These are phyloP conservation scores for Melanerpes formicivorus DNA, from an alignment of 2,113 vertebrate species.

Conservation along the genomic window DNA sequence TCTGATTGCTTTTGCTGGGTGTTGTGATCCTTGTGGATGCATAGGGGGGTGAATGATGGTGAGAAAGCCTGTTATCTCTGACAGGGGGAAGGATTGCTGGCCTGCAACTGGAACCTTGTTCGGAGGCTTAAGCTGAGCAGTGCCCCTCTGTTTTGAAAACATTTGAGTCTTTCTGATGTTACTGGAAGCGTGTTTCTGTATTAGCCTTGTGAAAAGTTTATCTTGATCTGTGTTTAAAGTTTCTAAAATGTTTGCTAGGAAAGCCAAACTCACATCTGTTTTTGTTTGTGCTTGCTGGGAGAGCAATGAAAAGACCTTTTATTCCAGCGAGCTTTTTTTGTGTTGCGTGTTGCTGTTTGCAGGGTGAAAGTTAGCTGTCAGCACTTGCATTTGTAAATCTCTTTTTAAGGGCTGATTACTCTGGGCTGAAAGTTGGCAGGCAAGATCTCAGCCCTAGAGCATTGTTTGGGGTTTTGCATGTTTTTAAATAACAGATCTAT, in stretches of 20 bases:
- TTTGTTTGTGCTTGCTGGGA: constrained; percentile 60
- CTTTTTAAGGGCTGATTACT: constrained; percentile 67
- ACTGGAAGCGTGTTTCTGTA: not conserved
- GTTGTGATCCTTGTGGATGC: accelerated
- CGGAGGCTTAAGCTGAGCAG: not conserved
- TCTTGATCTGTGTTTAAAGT: constrained; percentile 41
- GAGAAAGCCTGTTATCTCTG: not conserved
- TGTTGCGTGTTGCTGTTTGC: constrained; percentile 48
- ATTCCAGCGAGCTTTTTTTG: constrained; percentile 56
- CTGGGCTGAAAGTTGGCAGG: constrained; percentile 63
- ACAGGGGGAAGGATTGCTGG: not conserved
- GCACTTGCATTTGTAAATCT: constrained; percentile 67
- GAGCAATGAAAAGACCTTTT: constrained; percentile 58
- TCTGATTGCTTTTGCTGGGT: not conserved
- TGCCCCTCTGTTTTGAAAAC: constrained; percentile 28
- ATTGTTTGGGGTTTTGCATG: constrained; percentile 42
- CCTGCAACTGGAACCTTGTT: not conserved
- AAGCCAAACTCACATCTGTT: constrained; percentile 21
- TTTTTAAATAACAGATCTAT: constrained; percentile 67
- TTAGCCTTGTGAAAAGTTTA: constrained; percentile 14
- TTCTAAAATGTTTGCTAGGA: constrained; percentile 26
- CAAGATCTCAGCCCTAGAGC: constrained; percentile 54
- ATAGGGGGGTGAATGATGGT: not conserved
- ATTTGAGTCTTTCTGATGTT: constrained; percentile 28
- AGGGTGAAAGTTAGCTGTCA: constrained; percentile 60